Percentiles rank a stretch among this genome's conserved stretches.
Conservation (phyloP, 2,113 vertebrate genomes). For the Jaculus jaculus region DNA sequence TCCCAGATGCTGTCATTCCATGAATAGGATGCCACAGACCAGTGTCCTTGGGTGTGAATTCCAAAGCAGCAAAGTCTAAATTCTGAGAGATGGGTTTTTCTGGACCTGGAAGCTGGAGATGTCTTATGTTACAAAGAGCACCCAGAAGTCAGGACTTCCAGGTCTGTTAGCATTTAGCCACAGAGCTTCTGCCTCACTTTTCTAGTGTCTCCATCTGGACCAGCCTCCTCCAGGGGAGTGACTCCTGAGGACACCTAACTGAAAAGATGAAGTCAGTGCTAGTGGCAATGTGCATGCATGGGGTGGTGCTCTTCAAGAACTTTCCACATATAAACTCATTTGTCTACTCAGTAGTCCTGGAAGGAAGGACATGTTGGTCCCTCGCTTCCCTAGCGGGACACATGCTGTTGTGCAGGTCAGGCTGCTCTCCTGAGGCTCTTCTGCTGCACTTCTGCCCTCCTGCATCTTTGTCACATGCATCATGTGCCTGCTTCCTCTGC, state of each 20-base stretch:
- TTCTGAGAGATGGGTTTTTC: neutral
- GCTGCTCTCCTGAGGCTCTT: neutral
- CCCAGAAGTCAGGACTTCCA: neutral
- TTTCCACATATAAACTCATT: neutral
- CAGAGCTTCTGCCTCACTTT: neutral
- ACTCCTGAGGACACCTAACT: neutral
- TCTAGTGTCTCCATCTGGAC: neutral
- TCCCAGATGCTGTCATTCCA: neutral
- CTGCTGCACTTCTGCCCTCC: neutral
- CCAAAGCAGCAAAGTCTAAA: neutral
- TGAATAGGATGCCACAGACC: neutral
- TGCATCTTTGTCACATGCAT: fast-evolving
- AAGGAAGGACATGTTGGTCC: fast-evolving
- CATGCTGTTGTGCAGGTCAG: neutral
- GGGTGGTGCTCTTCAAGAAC: neutral
- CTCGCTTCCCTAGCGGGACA: neutral
- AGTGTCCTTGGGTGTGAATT: neutral
- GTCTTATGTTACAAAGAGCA: neutral
- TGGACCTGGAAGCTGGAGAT: neutral
- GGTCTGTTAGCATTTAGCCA: neutral
- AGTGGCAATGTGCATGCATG: neutral
- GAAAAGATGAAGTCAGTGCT: neutral
- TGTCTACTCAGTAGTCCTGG: neutral
- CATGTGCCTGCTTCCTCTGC: fast-evolving
- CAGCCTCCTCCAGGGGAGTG: neutral